Evolutionary conservation across 1,140 invertebrate genomes (phyloP).

Genomic region (Sinonovacula constricta): DNA sequence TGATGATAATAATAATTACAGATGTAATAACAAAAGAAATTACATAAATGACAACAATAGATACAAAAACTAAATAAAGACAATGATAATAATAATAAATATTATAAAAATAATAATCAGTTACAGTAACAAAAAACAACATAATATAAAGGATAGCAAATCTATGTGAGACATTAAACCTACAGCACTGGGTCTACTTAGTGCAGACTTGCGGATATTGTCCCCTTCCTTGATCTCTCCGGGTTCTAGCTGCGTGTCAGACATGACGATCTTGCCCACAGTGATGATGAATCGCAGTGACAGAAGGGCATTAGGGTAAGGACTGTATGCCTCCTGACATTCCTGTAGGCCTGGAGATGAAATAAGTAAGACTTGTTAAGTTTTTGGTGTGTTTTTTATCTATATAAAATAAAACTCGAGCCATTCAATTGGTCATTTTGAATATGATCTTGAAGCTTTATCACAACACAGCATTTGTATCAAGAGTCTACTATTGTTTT

Average conservation of each 20-base stretch:
- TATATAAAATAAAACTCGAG: not conserved
- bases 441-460: too few relatives aligned
- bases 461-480: too few relatives aligned
- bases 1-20: too few relatives aligned
- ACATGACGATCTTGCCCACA: constrained; percentile 75
- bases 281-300: constrained; percentile 76
- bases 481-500: too few relatives aligned
- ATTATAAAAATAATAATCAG: too few relatives aligned
- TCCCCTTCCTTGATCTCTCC: constrained; percentile 72
- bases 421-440: too few relatives aligned
- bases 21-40: too few relatives aligned
- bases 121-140: too few relatives aligned
- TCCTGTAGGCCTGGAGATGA: constrained; percentile 70
- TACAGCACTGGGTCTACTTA: constrained; percentile 60
- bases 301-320: constrained; percentile 77
- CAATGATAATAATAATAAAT: too few relatives aligned
- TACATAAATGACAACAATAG: not conserved
- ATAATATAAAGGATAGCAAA: too few relatives aligned
- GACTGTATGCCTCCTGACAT: constrained; percentile 75
- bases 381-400: too few relatives aligned
- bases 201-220: constrained; percentile 54
- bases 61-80: not conserved
- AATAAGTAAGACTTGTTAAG: constrained; percentile 14
- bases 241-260: constrained; percentile 67
- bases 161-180: too few relatives aligned